phyloP scores from a whole-genome alignment of 2,888 invertebrate species.

The Gymnoscelis rufifasciata region DNA sequence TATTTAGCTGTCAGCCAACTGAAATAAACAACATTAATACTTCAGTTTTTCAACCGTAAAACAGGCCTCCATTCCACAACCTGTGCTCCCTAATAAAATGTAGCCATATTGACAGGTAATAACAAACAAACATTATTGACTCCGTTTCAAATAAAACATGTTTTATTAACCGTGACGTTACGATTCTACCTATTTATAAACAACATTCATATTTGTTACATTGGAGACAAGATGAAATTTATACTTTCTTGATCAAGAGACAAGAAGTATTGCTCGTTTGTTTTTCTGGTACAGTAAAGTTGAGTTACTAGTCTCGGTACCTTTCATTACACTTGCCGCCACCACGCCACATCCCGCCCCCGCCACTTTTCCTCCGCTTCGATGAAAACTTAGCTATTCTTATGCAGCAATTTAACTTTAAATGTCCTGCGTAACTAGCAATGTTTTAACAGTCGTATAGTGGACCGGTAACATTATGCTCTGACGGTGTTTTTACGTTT shows the following conservation, averaged over 20 bases:
- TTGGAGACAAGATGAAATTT: slow-evolving; percentile 12
- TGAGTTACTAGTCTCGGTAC: too few species aligned
- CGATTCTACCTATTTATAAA: background rate
- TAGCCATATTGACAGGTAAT: background rate
- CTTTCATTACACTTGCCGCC: too few species aligned
- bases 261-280: slow-evolving; percentile 20
- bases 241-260: slow-evolving; percentile 15
- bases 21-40: too few species aligned
- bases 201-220: slow-evolving; percentile 3
- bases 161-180: slow-evolving; percentile 9
- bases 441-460: too few species aligned
- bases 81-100: background rate
- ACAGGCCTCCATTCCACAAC: background rate
- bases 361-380: too few species aligned
- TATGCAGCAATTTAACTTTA: too few species aligned
- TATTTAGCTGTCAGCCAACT: too few species aligned
- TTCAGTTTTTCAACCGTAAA: background rate
- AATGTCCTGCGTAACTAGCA: too few species aligned
- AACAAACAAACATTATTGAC: background rate
- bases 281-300: background rate
- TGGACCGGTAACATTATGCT: too few species aligned
- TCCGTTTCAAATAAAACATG: slow-evolving; percentile 5
- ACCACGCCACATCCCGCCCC: too few species aligned
- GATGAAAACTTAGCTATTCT: too few species aligned
- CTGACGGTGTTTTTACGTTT: too few species aligned